Evolutionary conservation across 2,113 vertebrate species (phyloP).

Genomic region (Pristiophorus japonicus): DNA sequence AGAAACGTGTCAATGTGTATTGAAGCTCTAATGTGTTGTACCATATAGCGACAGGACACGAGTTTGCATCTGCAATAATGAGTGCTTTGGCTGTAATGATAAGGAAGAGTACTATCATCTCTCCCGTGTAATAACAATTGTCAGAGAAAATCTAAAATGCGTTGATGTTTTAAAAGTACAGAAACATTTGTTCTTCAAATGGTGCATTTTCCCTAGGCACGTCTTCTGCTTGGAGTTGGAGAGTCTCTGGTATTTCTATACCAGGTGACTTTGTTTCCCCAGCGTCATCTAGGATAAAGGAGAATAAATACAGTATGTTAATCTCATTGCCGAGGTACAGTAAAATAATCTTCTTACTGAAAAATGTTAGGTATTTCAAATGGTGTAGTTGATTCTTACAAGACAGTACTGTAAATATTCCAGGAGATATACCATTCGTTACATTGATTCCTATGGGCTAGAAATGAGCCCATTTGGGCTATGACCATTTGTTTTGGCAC

Average conservation of each 20-base stretch:
- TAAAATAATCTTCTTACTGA: neutral
- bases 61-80: neutral
- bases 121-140: neutral
- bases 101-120: neutral
- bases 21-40: neutral
- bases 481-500: no score
- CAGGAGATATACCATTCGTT: neutral
- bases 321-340: neutral
- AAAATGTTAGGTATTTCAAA: neutral
- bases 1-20: neutral
- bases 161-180: neutral
- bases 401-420: neutral
- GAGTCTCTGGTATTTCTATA: neutral
- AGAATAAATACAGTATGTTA: neutral
- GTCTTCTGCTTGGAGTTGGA: neutral
- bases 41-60: neutral
- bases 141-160: neutral
- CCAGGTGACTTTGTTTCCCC: neutral
- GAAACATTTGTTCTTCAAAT: neutral
- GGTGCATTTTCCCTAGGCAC: neutral
- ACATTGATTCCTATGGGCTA: neutral
- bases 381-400: neutral
- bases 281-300: neutral
- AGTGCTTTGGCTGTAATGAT: neutral
- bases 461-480: no score